Conservation (phyloP, 2,113 vertebrate genomes). For the Phaethornis superciliosus region DNA sequence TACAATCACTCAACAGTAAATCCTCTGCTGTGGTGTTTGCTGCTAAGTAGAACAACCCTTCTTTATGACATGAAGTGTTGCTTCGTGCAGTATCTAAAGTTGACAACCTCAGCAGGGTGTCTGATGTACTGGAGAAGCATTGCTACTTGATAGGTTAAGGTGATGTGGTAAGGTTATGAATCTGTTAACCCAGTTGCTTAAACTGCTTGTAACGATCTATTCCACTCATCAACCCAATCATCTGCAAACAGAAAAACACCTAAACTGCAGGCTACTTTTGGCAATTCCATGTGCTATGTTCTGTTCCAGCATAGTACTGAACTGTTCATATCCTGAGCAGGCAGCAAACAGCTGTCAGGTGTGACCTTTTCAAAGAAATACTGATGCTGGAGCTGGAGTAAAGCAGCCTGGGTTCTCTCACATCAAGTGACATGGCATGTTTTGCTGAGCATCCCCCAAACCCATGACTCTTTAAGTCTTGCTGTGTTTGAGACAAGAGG, state of each 20-base stretch:
- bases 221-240: neutral
- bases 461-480: neutral
- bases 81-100: neutral
- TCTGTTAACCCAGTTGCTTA: neutral
- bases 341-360: neutral
- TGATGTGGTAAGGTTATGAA: neutral
- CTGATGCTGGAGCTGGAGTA: neutral
- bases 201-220: neutral
- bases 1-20: rapidly evolving
- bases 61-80: neutral
- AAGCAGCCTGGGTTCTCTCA: neutral
- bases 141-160: neutral
- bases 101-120: too few species aligned
- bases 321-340: neutral
- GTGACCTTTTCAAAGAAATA: neutral
- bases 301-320: rapidly evolving
- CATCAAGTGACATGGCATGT: neutral
- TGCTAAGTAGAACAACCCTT: neutral
- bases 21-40: neutral
- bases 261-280: neutral
- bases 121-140: neutral
- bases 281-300: neutral
- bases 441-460: neutral
- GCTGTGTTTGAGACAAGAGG: neutral
- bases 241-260: neutral